These are phyloP conservation scores for Thoracochromis brauschi DNA, from an alignment of 2,113 vertebrate genomes.

Conservation along the genomic window DNA sequence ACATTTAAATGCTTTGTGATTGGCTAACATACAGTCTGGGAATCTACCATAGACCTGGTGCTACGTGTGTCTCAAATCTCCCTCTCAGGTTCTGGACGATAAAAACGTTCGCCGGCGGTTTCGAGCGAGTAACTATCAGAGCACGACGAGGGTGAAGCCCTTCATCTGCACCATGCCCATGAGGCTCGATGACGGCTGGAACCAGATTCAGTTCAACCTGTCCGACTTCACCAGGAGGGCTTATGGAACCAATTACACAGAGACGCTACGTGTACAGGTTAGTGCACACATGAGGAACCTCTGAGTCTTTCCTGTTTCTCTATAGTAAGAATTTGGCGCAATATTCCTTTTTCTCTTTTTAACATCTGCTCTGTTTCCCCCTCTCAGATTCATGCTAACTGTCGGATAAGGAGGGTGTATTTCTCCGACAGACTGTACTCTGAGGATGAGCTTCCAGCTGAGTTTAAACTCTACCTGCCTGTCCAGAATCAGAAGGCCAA, in stretches of 20 bases:
- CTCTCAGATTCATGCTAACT: slow-evolving; percentile 91
- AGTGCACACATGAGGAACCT: background rate
- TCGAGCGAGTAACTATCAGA: slow-evolving; percentile 95
- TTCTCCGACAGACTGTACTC: slow-evolving; percentile 97
- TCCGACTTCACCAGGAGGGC: slow-evolving; percentile 91
- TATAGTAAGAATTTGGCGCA: background rate
- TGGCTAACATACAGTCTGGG: background rate
- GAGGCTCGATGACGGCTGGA: slow-evolving; percentile 90
- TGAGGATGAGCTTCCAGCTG: slow-evolving; percentile 92
- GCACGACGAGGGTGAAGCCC: slow-evolving; percentile 90
- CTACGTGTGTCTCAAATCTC: background rate
- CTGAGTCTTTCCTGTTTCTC: background rate
- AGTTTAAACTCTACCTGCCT: slow-evolving; percentile 94
- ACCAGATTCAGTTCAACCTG: slow-evolving; percentile 97
- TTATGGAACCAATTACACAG: slow-evolving; percentile 92
- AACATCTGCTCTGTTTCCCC: background rate
- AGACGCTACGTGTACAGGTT: slow-evolving; percentile 95
- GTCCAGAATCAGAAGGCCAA: slow-evolving; percentile 91
- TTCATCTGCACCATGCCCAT: slow-evolving; percentile 99
- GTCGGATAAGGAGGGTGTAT: slow-evolving; percentile 92
- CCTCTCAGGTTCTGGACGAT: slow-evolving; percentile 87
- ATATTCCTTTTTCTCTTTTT: background rate
- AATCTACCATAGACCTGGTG: background rate
- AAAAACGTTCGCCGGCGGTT: slow-evolving; percentile 93
- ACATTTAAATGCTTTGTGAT: background rate